phyloP scores from a whole-genome alignment of 2,113 vertebrate species.

The Benitochromis conjunctus region DNA sequence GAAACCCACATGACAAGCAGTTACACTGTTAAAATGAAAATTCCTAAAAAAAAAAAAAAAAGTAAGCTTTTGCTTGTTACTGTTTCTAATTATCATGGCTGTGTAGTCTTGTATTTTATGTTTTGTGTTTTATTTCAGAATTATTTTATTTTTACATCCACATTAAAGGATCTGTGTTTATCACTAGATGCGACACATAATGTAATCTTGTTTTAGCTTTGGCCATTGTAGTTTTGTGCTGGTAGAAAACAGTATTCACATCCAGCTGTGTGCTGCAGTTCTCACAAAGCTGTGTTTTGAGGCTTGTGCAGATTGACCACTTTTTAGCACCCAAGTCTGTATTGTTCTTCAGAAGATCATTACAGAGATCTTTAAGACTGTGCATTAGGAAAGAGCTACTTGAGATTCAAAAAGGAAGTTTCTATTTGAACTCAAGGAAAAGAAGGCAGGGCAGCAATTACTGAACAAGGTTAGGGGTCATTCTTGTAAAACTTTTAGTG shows the following conservation, averaged over 20 bases:
- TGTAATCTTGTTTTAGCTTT: not conserved
- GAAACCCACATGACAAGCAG: rapidly evolving
- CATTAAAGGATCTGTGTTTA: not conserved
- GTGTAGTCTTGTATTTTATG: not conserved
- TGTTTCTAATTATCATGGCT: not conserved
- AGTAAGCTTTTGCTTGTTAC: rapidly evolving
- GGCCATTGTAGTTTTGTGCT: not conserved
- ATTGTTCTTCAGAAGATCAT: slow-evolving; percentile 28
- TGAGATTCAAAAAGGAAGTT: slow-evolving; percentile 20
- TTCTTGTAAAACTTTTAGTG: slow-evolving; percentile 7
- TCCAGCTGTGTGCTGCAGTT: not conserved
- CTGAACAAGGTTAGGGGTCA: slow-evolving; percentile 9
- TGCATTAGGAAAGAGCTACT: slow-evolving; percentile 25
- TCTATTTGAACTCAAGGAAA: not conserved
- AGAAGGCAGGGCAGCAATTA: slow-evolving; percentile 7
- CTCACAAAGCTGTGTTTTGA: not conserved
- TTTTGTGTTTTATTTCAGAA: not conserved
- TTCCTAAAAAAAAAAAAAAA: not conserved
- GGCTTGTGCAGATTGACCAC: slow-evolving; percentile 22
- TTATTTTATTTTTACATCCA: not conserved
- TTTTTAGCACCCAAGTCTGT: slow-evolving; percentile 1
- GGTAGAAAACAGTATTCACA: not conserved
- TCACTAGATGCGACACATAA: not conserved
- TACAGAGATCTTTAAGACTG: slow-evolving; percentile 18
- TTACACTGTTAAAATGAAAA: not conserved